Evolutionary conservation across 2,888 invertebrate genomes (phyloP).

Genomic region (Drosophila mimica): DNA sequence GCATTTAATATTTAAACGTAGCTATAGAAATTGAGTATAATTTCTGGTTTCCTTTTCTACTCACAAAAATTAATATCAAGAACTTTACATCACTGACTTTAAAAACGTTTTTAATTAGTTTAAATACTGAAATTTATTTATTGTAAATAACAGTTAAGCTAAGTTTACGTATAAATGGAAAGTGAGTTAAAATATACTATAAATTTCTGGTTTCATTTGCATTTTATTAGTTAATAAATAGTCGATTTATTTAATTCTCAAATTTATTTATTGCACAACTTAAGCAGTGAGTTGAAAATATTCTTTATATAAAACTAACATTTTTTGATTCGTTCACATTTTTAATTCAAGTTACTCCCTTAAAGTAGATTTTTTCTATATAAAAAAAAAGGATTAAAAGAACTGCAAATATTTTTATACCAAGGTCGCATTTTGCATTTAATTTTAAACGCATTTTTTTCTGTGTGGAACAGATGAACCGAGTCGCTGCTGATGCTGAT

Average conservation of each 20-base stretch:
- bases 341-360: neutral
- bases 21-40: neutral
- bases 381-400: neutral
- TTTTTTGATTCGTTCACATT: neutral
- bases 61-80: neutral
- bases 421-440: neutral
- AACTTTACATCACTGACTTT: too few relatives aligned
- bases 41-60: neutral
- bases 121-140: neutral
- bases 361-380: neutral
- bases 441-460: neutral
- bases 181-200: too few relatives aligned
- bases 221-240: neutral
- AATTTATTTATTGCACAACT: neutral
- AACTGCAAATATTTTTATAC: neutral
- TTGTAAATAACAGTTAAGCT: too few relatives aligned
- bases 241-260: neutral
- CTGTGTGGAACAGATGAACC: slow-evolving; percentile 12
- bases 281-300: too few relatives aligned
- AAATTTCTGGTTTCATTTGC: neutral
- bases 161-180: too few relatives aligned
- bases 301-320: too few relatives aligned
- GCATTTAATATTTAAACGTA: neutral
- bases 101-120: neutral
- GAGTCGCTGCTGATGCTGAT: slow-evolving; percentile 20